These are phyloP conservation scores for Tiphia femorata DNA, from an alignment of 2,888 invertebrate genomes.

Conservation along the genomic window DNA sequence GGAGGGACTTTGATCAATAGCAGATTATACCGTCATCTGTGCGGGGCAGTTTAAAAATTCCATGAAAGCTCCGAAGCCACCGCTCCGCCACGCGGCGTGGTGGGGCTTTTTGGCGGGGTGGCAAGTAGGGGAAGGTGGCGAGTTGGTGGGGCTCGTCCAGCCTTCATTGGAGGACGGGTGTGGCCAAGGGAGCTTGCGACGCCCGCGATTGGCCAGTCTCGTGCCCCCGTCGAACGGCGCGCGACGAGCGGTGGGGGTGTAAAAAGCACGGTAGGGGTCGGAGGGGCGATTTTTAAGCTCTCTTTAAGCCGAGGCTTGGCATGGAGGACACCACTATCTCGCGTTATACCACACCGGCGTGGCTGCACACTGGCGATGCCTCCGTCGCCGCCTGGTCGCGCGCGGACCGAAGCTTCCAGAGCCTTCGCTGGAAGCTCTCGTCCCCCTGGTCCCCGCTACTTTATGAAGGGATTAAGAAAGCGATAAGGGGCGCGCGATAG, in stretches of 20 bases:
- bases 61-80: conserved; percentile 64
- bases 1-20: conserved; percentile 63
- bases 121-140: conserved; percentile 36
- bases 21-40: conserved; percentile 66
- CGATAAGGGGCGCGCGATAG: conserved; percentile 58
- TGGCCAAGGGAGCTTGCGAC: conserved; percentile 61
- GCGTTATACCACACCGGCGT: conserved; percentile 50
- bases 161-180: conserved; percentile 64
- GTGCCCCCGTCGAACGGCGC: conserved; percentile 52
- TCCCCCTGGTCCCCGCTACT: conserved; percentile 52
- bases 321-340: conserved; percentile 58
- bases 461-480: conserved; percentile 62
- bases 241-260: conserved; percentile 31
- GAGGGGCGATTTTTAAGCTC: conserved; percentile 64
- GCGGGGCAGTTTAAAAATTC: conserved; percentile 64
- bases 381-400: conserved; percentile 5
- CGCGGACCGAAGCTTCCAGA: conserved; percentile 7
- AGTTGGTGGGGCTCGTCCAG: conserved; percentile 30
- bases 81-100: conserved; percentile 27
- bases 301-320: conserved; percentile 55
- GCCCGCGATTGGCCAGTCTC: conserved; percentile 62
- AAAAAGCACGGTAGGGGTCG: conserved; percentile 53
- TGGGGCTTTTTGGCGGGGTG: conserved; percentile 39
- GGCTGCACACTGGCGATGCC: conserved; percentile 43
- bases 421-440: too few species aligned